Evolutionary conservation across 2,888 invertebrate species (phyloP).

Genomic region (Caenorhabditis plicata): DNA sequence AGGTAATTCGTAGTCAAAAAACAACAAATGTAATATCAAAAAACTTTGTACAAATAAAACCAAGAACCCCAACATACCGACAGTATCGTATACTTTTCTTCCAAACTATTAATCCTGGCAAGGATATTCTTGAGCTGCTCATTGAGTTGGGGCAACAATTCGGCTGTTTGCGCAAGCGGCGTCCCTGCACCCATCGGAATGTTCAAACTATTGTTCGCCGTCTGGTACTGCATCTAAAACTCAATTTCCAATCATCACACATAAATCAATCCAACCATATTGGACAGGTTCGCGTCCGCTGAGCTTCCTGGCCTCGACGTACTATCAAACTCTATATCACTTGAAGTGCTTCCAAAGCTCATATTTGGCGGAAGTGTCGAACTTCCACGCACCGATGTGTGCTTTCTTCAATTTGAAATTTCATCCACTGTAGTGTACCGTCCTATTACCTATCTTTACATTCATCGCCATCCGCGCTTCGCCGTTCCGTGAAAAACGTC

Average conservation of each 20-base stretch:
- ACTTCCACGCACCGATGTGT: conserved; percentile 8
- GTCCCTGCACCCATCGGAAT: neutral
- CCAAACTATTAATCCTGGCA: conserved; percentile 7
- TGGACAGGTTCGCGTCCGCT: conserved; percentile 1
- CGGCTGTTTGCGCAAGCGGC: neutral
- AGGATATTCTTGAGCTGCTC: conserved; percentile 16
- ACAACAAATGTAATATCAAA: no score
- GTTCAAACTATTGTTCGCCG: conserved; percentile 27
- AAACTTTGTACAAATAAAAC: no score
- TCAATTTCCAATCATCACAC: neutral
- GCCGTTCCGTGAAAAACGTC: conserved; percentile 23
- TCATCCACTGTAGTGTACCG: neutral
- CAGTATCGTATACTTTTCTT: conserved; percentile 20
- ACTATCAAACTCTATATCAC: conserved; percentile 4
- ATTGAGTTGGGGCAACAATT: neutral
- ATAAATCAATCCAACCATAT: neutral
- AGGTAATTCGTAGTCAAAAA: no score
- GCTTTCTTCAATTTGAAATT: conserved; percentile 1
- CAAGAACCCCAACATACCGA: neutral
- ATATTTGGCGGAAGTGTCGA: conserved; percentile 28
- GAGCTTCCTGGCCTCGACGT: conserved; percentile 20
- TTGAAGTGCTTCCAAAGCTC: conserved; percentile 9
- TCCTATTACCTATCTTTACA: neutral
- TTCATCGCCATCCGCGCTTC: conserved; percentile 22
- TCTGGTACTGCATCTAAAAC: conserved; percentile 13